Evolutionary conservation across 2,113 vertebrate genomes (phyloP), one percentile per base, ranked within the genome.

Genomic region (Lanius collurio): DNA sequence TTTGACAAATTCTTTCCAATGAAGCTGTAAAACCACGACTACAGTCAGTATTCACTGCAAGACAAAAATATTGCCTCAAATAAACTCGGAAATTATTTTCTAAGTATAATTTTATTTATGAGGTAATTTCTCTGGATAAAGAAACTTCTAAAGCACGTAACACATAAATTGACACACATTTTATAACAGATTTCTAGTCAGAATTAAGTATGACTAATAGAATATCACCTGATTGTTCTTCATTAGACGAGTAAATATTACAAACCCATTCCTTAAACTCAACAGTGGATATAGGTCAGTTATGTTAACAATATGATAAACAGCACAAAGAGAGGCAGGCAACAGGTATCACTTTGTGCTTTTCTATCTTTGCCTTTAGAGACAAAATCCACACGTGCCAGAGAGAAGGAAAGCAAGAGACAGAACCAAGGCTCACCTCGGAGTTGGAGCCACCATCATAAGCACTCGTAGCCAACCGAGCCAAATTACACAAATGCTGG

Each of bases 401-500:
- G 68, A 83, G 52, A 87, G 35, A 39, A 91, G 19, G 15, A 31
- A 59, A 85, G 41, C 20, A 33, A 2, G 20, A 75, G 35, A 35
- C 18, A 50, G 41, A 52, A 42, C 1, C 14, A 33, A 79, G 74
- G 30, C 95, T 96, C 97, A 99, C 99, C 99, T 99, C 99, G 5
- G 99, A 99, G 98, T 98, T 99, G 93, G 99, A 98, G 86, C 99
- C 98, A 65, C 98, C 99, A 97, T 99, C 99, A 57, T 99, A 99
- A 2, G 99, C 98, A 86, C 99, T 99, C 46, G 99, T 99, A 91
- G 99, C 99, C 90, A 99, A 96, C 8, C 99, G 99, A 69, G 99
- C 99, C 96, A 99, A 98, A 95, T 99, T 99, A 97, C 99, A 99
- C 47, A 99, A 98, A 94, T 99, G 99, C 92, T 99, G 99, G 94